Evolutionary conservation across 92 coral and sea anemone genomes (phyloP), one percentile per base, ranked within the genome.

Genomic region (Bergia sp.): DNA sequence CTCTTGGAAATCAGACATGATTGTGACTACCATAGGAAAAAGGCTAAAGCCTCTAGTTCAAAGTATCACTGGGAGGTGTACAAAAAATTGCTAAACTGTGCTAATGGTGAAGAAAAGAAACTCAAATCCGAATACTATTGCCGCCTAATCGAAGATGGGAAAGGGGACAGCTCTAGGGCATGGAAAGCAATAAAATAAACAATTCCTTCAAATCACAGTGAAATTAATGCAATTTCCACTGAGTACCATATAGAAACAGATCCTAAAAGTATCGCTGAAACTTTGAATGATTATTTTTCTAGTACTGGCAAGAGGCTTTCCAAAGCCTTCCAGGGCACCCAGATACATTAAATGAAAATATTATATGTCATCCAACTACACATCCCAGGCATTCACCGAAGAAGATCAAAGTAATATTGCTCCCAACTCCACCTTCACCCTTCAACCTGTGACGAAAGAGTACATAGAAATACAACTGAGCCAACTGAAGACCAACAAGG

Each of bases 261-360:
- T 20, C 74, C 80, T 75, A 50, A 71, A 78, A 74, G 86, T 38
- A 89, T 89, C 73, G 91, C 88, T 53, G 58, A 89, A 71, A 85
- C 67, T 89, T 66, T 89, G 44, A 89, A 89, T 89, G 80, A 73
- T 58, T 81, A 89, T 58, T 89, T 89, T 85, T 82, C 88, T 77
- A 89, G 81, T 82, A 89, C 49, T 82, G 88, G 91, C 77, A 89
- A 53, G 86, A 77, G 66, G 16, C 90, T 88, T 37, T 23, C 90
- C 0, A 49, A 88, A 81, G 61, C 77, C 44, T 88, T 88, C 58
- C 39, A 66, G 15, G 16, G 65, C 44, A 80, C 85, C n/a, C n/a
- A n/a, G n/a, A n/a, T n/a, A n/a, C n/a, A n/a, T n/a, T n/a, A n/a
- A n/a, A n/a, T n/a, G n/a, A n/a, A n/a, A n/a, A n/a, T n/a, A n/a